phyloP scores from a whole-genome alignment of 1,140 invertebrate species.

The Sesamia nonagrioides region DNA sequence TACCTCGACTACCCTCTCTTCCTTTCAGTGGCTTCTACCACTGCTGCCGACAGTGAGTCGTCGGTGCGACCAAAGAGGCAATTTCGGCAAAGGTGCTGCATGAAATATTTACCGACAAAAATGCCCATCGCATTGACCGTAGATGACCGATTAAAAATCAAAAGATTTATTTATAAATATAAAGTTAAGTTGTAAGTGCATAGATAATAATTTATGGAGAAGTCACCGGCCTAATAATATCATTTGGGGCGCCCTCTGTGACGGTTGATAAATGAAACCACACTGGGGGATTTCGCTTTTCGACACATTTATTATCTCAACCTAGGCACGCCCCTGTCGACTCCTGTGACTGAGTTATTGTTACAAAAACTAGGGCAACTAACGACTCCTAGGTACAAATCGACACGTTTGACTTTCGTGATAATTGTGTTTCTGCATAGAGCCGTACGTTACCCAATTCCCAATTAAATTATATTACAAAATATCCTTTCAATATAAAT shows the following conservation, averaged over 20 bases:
- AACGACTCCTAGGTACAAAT: constrained; percentile 12
- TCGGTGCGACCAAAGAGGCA: no score
- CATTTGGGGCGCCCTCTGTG: constrained; percentile 39
- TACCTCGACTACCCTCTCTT: no score
- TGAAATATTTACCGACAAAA: no score
- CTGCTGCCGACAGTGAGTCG: no score
- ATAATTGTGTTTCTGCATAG: neutral
- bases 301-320: constrained; percentile 48
- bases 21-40: no score
- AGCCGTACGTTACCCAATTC: neutral
- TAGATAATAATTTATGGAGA: constrained; percentile 39
- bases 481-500: no score
- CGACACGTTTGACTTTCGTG: neutral
- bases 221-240: constrained; percentile 43
- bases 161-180: constrained; percentile 31
- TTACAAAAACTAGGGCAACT: constrained; percentile 16
- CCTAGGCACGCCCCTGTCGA: constrained; percentile 9
- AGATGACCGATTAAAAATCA: constrained; percentile 3
- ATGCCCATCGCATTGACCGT: neutral
- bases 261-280: constrained; percentile 49
- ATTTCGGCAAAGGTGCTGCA: no score
- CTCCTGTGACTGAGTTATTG: constrained; percentile 27
- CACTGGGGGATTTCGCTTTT: constrained; percentile 33
- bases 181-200: constrained; percentile 27
- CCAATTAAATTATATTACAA: neutral